Conservation (phyloP, 2,113 vertebrate genomes). For the Elachura formosa region DNA sequence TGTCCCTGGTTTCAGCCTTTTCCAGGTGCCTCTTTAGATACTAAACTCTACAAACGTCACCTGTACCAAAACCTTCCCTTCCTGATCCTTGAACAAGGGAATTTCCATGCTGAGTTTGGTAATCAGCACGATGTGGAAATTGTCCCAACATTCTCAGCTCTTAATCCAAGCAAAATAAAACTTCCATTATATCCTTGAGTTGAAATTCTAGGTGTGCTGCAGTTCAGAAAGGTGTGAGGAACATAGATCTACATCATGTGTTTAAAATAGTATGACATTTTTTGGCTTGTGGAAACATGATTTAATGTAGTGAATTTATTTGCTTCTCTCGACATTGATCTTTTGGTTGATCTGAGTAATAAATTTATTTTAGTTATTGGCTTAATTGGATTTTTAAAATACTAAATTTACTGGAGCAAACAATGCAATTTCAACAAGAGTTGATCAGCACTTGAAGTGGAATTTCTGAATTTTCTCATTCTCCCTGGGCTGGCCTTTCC, state of each 20-base stretch:
- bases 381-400: neutral
- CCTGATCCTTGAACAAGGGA: neutral
- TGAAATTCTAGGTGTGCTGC: neutral
- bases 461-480: neutral
- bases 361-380: neutral
- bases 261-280: neutral
- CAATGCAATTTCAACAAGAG: neutral
- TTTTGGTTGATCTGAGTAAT: neutral
- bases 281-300: neutral
- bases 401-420: neutral
- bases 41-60: neutral
- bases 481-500: neutral
- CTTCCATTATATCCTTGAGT: neutral
- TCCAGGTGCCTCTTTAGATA: neutral
- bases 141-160: neutral
- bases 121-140: neutral
- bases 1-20: neutral
- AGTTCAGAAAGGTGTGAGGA: neutral
- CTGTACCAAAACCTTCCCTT: neutral
- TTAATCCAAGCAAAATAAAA: neutral
- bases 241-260: fast-evolving
- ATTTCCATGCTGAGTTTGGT: neutral
- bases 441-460: neutral
- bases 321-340: neutral
- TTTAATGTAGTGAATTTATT: too few relatives aligned